Base-by-base conservation (phyloP, 2,113 vertebrate genomes). In the Platysternon megacephalum region DNA sequence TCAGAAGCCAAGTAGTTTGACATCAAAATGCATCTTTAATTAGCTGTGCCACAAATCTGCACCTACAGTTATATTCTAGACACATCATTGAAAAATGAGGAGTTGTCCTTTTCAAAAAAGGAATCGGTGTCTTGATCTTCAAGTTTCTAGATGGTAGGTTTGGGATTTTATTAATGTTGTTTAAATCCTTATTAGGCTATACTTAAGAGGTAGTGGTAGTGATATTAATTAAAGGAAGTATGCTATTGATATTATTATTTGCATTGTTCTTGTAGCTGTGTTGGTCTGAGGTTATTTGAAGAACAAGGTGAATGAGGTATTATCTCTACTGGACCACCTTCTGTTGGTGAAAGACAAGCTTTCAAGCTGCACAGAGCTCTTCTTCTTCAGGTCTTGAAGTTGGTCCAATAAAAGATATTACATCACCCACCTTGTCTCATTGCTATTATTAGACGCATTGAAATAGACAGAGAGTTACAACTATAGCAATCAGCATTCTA, bases 61-160 rank as follows among this genome's bases (percentile, higher is more conserved):
- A 78, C 79, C 90, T 93, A 85, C 49, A 91, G 91, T 86, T 29
- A 46, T 90, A 29, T 87, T 92, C 74, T 81, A 93, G 74, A 93
- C 84, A 85, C 26, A 83, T 91, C 89, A 74, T 17, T 86, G 68
- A 88, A 96, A 94, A 90, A 74, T 1, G 89, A 83, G 82, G 46
- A 90, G 52, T 81, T 74, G 68, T 90, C 6, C 28, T 86, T 93
- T 94, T 96, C 78, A 55, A 52, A 89, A 92, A 58, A 32, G 56
- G 56, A 58, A 96, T 52, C 8, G 80, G 61, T 26, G 55, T 78
- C 89, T 91, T 89, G 55, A 52, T 81, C 79, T 46, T 92, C 82
- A 46, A 56, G 26, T n/a, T 74, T 11, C 79, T 89, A 48, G 55
- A 56, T 11, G 32, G 87, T 46, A 85, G 84, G 49, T 86, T 93